These are phyloP conservation scores for Heloderma charlesbogerti DNA, from an alignment of 2,113 vertebrate species.

Conservation along the genomic window DNA sequence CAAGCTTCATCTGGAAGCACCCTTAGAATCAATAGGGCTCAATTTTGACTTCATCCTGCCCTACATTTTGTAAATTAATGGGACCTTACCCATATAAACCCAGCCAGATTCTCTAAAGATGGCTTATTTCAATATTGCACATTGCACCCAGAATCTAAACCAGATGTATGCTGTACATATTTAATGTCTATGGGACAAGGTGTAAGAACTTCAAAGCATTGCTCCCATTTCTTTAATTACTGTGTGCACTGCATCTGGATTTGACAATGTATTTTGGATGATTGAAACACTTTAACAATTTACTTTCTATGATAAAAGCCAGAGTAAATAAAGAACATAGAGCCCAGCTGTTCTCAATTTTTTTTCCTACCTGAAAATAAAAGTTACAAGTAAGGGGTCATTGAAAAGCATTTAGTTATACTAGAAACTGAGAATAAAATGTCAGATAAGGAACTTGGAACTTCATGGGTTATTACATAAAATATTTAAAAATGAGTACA, in stretches of 20 bases:
- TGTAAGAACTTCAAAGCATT: slow-evolving; percentile 5
- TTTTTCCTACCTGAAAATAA: slow-evolving; percentile 12
- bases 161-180: neutral
- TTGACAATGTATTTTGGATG: neutral
- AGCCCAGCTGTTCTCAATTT: neutral
- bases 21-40: neutral
- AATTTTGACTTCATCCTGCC: neutral
- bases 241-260: neutral
- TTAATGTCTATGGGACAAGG: fast-evolving
- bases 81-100: neutral
- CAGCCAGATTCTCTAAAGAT: slow-evolving; percentile 12
- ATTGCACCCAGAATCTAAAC: neutral
- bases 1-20: no score
- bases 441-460: neutral
- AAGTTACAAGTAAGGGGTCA: neutral
- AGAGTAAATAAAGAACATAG: neutral
- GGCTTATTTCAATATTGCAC: slow-evolving; percentile 15
- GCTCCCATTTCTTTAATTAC: neutral
- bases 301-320: neutral
- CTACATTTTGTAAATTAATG: neutral
- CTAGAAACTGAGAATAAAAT: neutral
- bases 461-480: neutral
- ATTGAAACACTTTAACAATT: neutral
- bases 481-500: neutral
- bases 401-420: neutral